Percentiles rank a stretch among this genome's conserved stretches.
Conservation (phyloP, 2,113 vertebrate genomes). For the Anoplopoma fimbria region DNA sequence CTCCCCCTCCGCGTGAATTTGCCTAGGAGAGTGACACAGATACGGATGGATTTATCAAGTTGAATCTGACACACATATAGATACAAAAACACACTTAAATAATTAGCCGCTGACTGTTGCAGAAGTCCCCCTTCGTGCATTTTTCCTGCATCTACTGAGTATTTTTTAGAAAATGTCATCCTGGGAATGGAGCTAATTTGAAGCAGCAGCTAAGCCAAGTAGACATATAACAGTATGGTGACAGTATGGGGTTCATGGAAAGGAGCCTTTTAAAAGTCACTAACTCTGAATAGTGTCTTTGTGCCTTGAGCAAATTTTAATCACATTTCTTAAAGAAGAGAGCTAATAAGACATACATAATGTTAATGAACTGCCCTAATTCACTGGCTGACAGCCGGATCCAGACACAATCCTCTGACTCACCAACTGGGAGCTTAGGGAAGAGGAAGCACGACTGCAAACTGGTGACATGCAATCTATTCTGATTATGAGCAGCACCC, state of each 20-base stretch:
- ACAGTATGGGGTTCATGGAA: conserved; percentile 5
- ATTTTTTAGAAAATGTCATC: not conserved
- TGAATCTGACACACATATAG: not conserved
- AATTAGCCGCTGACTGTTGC: too few species aligned
- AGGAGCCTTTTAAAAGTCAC: conserved; percentile 4
- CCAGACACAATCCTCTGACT: conserved; percentile 53
- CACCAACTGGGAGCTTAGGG: conserved; percentile 29
- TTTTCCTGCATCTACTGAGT: not conserved
- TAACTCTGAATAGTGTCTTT: conserved; percentile 11
- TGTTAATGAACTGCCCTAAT: conserved; percentile 64
- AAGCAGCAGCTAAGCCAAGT: not conserved
- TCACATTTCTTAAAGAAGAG: conserved; percentile 24
- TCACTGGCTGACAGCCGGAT: conserved; percentile 37
- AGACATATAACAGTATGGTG: not conserved
- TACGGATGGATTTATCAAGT: conserved; percentile 11
- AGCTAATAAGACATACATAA: conserved; percentile 33
- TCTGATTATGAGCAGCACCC: not conserved
- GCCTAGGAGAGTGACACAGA: conserved; percentile 79
- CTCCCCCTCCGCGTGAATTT: conserved; percentile 95
- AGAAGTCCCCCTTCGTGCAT: not conserved
- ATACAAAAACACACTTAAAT: too few species aligned
- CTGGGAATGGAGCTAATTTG: not conserved
- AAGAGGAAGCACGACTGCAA: conserved; percentile 1
- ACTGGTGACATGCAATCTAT: conserved; percentile 10
- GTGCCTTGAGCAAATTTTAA: conserved; percentile 33